These are phyloP conservation scores for Holacanthella duospinosa DNA, from an alignment of 2,888 invertebrate genomes.

Conservation along the genomic window DNA sequence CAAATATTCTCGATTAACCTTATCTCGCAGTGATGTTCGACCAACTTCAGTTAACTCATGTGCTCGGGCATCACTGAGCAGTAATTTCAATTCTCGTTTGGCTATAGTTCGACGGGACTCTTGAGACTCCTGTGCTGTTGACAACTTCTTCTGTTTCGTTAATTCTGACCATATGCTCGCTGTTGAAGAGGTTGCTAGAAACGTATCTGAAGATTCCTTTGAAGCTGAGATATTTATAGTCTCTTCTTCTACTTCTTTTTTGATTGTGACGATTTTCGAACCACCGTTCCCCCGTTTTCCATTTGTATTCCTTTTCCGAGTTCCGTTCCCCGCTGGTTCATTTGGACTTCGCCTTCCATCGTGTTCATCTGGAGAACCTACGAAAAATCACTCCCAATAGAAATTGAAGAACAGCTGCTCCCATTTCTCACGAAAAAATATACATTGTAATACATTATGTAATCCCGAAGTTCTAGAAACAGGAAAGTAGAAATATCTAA, in stretches of 20 bases:
- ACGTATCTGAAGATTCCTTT: background rate
- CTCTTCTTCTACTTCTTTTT: conserved; percentile 3
- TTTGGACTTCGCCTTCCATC: conserved; percentile 1
- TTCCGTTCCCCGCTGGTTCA: background rate
- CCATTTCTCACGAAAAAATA: too few species aligned
- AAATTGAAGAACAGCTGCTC: too few species aligned
- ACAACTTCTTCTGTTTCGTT: background rate
- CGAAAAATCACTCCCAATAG: too few species aligned
- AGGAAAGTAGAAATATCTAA: too few species aligned
- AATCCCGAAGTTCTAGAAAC: too few species aligned
- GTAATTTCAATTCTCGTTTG: conserved; percentile 16
- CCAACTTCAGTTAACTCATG: background rate
- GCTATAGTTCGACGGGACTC: conserved; percentile 17
- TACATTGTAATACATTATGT: too few species aligned
- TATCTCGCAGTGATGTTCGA: background rate
- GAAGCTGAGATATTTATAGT: background rate
- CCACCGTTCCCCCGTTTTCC: conserved; percentile 1
- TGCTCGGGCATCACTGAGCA: conserved; percentile 5
- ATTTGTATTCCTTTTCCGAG: background rate
- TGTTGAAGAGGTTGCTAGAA: background rate
- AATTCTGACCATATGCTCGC: background rate
- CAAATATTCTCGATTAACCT: background rate
- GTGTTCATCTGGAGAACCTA: conserved; percentile 3
- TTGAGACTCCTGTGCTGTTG: background rate
- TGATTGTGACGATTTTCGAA: background rate